A percentile compares a stretch with the other conserved stretches of the same genome.
Conservation (phyloP, 1,140 invertebrate species). For the Druon quercuslanigerum region DNA sequence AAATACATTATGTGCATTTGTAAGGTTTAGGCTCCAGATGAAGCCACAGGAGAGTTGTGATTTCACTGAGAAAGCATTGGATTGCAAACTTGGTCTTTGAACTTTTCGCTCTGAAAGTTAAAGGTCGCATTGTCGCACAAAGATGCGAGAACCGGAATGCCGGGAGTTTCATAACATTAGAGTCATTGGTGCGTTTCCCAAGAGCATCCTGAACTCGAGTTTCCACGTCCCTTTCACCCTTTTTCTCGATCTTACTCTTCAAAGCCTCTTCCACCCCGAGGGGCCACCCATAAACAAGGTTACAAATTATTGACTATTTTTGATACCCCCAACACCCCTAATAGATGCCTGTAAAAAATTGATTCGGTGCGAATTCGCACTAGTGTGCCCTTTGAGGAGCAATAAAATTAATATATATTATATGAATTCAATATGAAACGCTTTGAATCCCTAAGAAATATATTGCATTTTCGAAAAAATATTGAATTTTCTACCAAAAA, state of each 20-base stretch:
- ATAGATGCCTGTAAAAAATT: too few species aligned
- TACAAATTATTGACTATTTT: too few species aligned
- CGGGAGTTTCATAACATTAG: slow-evolving; percentile 25
- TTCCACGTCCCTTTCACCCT: slow-evolving; percentile 10
- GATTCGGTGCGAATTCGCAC: too few species aligned
- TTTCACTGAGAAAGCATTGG: slow-evolving; percentile 26
- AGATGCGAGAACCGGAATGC: slow-evolving; percentile 14
- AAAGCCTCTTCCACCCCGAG: background rate
- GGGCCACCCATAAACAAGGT: too few species aligned
- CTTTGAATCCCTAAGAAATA: too few species aligned
- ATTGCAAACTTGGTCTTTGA: slow-evolving; percentile 22
- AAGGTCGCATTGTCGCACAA: slow-evolving; percentile 16
- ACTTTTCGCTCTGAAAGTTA: slow-evolving; percentile 13
- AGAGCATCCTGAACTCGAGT: slow-evolving; percentile 11
- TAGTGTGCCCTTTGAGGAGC: too few species aligned
- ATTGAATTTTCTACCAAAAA: too few species aligned
- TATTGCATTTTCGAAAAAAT: too few species aligned
- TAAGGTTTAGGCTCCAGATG: background rate
- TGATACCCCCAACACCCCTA: too few species aligned
- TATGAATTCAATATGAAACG: too few species aligned
- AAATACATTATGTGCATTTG: background rate
- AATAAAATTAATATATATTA: too few species aligned
- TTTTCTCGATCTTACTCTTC: slow-evolving; percentile 9
- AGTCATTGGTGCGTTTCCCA: slow-evolving; percentile 6
- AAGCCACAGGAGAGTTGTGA: slow-evolving; percentile 10